Base-by-base conservation (phyloP, 2,113 vertebrate genomes). In the Channa maculata region DNA sequence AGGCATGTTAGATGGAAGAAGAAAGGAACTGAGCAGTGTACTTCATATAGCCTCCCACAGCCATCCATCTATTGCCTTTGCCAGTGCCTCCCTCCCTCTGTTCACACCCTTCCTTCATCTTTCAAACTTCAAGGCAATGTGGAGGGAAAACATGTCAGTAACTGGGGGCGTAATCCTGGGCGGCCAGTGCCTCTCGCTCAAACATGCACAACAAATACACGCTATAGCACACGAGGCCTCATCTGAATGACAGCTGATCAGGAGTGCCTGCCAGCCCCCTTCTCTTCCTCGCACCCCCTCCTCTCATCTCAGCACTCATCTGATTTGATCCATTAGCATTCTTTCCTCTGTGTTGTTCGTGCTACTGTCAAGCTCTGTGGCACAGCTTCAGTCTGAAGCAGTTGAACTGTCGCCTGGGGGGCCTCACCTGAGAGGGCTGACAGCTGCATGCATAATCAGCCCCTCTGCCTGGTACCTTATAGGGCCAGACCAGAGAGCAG, bases 381-480 rank as follows among this genome's bases (percentile, higher is more conserved):
- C 87, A 79, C 84, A 92, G 89, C 91, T 80, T 83, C 62, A 88
- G 89, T 91, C 79, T 92, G 88, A 90, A 75, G 88, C 91, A 75
- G 90, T 92, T 94, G 91, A 93, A 92, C 91, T 93, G 91, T 93
- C 89, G 91, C 93, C 92, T 83, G 65, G 88, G 91, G 91, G 90
- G 85, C 79, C 91, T 93, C 92, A 93, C 91, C 92, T 92, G 90
- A 91, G 87, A 92, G 82, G 74, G 82, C 90, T 93, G 89, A 92
- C 92, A 93, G 90, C 89, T 92, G 86, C 88, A 91, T 92, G 88
- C 91, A 92, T 93, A 92, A 92, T 93, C 89, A 89, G 83, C 83
- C 85, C 71, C 83, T 78, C 41, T 65, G 64, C 67, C 64, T 79
- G 69, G 51, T 77, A 85, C 79, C 83, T 88, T 78, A 87, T 86